Base-by-base conservation (phyloP, 2,797 vertebrate species). In the Remorina albescens region DNA sequence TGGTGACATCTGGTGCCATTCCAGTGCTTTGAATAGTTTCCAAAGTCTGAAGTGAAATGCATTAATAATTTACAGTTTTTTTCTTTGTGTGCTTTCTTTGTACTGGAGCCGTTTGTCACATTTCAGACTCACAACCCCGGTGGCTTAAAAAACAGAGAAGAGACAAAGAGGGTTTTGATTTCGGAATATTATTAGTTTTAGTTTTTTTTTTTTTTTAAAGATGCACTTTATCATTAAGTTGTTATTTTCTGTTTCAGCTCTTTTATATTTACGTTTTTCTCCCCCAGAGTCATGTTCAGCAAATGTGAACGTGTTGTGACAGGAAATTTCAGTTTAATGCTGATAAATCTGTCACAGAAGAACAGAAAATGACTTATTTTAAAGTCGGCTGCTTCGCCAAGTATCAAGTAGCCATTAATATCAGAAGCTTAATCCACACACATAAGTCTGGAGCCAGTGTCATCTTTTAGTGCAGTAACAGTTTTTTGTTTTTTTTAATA, bases 1-100 rank as follows among this genome's bases (percentile, higher is more conserved):
- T 51, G 75, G 60, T 81, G 78, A 75, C 71, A 87, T 80, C 74
- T 86, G 82, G 74, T 81, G 72, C 51, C 63, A 58, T 76, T 65
- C 37, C 21, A 78, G 54, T 19, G 32, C 80, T 78, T 39, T 46
- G 58, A 88, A 76, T 41, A 60, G 67, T 73, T 80, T 60, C 65
- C 76, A 67, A 66, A 68, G 56, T 74, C 69, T 55, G 56, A 84
- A 84, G 71, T 82, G 86, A 82, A 80, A 71, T 59, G 0, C 73
- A 69, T 88, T 64, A 80, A 81, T 81, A 79, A 87, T 82, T 68
- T 15, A 86, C 15, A 34, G 19, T 55, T 67, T 66, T 72, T 67
- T 66, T 72, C 70, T 81, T 72, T 1, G 6, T 65, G 63, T 39
- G 57, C 46, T 46, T 66, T 70, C 79, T 70, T 75, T 73, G 68